These are phyloP conservation scores for Gastrophysa polygoni DNA, from an alignment of 2,888 invertebrate species.

Conservation along the genomic window DNA sequence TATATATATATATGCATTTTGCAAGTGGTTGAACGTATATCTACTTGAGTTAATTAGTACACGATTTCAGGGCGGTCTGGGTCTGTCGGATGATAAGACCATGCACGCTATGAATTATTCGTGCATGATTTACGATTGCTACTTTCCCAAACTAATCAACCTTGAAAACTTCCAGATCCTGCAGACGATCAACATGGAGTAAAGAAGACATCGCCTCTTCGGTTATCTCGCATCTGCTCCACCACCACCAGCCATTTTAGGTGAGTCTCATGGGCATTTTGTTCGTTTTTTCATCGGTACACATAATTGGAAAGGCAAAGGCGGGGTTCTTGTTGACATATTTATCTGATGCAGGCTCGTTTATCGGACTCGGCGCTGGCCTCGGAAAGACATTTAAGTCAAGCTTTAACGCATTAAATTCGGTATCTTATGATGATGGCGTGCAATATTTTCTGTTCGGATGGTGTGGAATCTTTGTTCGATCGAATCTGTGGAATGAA, in stretches of 20 bases:
- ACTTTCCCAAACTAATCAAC: slow-evolving; percentile 31
- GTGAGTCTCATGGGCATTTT: slow-evolving; percentile 50
- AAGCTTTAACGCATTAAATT: slow-evolving; percentile 51
- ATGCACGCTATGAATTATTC: slow-evolving; percentile 14
- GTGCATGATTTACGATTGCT: slow-evolving; percentile 28
- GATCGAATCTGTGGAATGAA: not conserved
- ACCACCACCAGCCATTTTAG: slow-evolving; percentile 53
- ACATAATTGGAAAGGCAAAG: slow-evolving; percentile 51
- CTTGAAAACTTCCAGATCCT: slow-evolving; percentile 43
- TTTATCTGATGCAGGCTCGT: slow-evolving; percentile 57
- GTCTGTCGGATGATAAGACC: not conserved
- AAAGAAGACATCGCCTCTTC: slow-evolving; percentile 48
- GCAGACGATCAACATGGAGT: slow-evolving; percentile 48
- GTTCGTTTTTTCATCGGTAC: slow-evolving; percentile 26
- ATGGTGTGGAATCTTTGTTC: not conserved
- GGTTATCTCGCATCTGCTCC: slow-evolving; percentile 52
- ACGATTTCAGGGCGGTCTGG: slow-evolving; percentile 12
- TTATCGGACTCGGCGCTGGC: slow-evolving; percentile 52
- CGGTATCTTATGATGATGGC: slow-evolving; percentile 45
- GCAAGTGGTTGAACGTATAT: too few species aligned
- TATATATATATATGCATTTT: too few species aligned
- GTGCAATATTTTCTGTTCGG: not conserved
- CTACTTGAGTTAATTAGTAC: not conserved
- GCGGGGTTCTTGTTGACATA: slow-evolving; percentile 56
- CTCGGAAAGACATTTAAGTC: slow-evolving; percentile 51